These are phyloP conservation scores for Helogale parvula DNA, from an alignment of 2,113 vertebrate species.

Conservation along the genomic window DNA sequence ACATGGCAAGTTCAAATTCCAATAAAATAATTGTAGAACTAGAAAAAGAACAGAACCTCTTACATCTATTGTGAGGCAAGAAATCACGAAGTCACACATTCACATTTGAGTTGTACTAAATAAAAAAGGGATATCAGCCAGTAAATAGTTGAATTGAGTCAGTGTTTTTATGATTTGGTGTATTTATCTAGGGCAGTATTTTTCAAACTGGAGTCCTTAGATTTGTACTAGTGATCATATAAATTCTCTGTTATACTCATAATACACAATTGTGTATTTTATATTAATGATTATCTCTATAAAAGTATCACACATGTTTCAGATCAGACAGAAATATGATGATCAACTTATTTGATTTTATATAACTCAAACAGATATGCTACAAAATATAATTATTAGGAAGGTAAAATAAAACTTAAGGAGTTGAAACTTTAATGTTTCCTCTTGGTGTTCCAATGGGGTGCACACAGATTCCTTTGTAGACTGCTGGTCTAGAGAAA, in stretches of 20 bases:
- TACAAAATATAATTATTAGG: not conserved
- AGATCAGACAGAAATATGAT: not conserved
- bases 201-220: not conserved
- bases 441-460: not conserved
- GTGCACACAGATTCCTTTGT: accelerated
- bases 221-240: not conserved
- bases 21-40: not conserved
- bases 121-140: not conserved
- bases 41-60: not conserved
- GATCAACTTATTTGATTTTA: not conserved
- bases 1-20: not conserved
- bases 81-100: not conserved
- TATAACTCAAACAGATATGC: not conserved
- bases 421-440: not conserved
- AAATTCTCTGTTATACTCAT: not conserved
- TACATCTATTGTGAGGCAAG: not conserved
- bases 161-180: not conserved
- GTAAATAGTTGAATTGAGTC: not conserved
- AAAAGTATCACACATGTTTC: not conserved
- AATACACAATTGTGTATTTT: not conserved
- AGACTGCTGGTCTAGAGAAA: not conserved
- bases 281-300: not conserved
- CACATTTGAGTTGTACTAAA: not conserved
- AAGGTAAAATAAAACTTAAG: not conserved
- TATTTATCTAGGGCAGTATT: not conserved